Evolutionary conservation across 1,140 invertebrate species (phyloP).

Genomic region (Trichonephila inaurata): DNA sequence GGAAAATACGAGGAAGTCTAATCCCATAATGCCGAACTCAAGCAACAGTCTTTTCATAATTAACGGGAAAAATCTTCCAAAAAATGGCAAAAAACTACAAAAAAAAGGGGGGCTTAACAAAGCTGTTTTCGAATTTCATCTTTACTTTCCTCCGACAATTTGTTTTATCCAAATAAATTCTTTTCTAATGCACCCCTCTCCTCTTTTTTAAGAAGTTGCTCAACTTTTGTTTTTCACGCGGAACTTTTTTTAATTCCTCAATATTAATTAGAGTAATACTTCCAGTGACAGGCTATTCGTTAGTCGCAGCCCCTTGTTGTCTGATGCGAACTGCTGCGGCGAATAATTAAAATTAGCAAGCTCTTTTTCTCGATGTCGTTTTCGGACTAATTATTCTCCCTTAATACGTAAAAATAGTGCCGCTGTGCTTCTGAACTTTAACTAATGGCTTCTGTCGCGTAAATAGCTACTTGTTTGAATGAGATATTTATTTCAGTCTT

Average conservation of each 20-base stretch:
- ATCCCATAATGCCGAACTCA: background rate
- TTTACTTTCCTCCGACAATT: background rate
- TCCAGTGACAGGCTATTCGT: background rate
- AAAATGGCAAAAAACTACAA: background rate
- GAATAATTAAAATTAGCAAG: background rate
- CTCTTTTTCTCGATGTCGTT: background rate
- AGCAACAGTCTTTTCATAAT: background rate
- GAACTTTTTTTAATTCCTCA: background rate
- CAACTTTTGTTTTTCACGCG: background rate
- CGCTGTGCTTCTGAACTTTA: background rate
- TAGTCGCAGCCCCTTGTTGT: background rate
- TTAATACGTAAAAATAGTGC: background rate
- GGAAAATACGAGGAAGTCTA: background rate
- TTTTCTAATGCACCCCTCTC: background rate
- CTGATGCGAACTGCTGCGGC: background rate
- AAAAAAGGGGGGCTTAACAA: background rate
- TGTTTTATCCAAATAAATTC: background rate
- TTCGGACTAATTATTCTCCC: background rate
- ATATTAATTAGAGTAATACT: constrained; percentile 15
- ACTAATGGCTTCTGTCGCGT: background rate
- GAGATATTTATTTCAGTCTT: no score
- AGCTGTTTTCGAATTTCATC: background rate
- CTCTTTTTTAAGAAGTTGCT: background rate
- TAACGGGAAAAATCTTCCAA: background rate
- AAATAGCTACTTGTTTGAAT: background rate